These are phyloP conservation scores for Psilanteris sp. DNA, from an alignment of 1,140 invertebrate genomes.

Conservation along the genomic window DNA sequence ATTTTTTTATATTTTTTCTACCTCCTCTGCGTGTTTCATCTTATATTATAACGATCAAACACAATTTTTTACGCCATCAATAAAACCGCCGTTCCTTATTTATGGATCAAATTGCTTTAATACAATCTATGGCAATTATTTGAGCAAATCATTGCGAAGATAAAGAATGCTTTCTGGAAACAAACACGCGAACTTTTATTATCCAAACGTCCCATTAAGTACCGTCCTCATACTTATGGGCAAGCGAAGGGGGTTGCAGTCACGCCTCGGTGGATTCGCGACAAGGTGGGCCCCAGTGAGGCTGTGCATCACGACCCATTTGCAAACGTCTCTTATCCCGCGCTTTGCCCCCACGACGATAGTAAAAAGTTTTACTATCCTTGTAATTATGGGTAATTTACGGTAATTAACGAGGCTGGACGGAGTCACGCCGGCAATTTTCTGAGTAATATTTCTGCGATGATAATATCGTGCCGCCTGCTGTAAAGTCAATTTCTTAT, in stretches of 20 bases:
- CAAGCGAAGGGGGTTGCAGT: conserved; percentile 42
- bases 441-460: conserved; percentile 79
- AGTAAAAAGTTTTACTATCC: conserved; percentile 81
- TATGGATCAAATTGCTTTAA: too few species aligned
- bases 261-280: conserved; percentile 74
- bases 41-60: too few species aligned
- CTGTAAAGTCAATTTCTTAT: conserved; percentile 60
- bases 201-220: conserved; percentile 72
- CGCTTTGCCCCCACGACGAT: conserved; percentile 77
- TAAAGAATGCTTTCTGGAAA: conserved; percentile 1
- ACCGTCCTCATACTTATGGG: conserved; percentile 54
- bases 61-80: too few species aligned
- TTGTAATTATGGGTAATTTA: conserved; percentile 81
- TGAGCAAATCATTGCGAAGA: background rate
- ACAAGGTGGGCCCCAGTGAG: conserved; percentile 75
- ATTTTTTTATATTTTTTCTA: background rate
- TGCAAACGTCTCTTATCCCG: conserved; percentile 62
- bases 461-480: conserved; percentile 75
- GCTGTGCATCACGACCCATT: conserved; percentile 75
- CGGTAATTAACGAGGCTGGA: conserved; percentile 80
- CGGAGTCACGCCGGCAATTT: conserved; percentile 79
- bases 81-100: too few species aligned
- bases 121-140: background rate
- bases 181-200: conserved; percentile 67
- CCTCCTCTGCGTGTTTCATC: too few species aligned